A percentile compares a stretch with the other conserved stretches of the same genome.
Conservation (phyloP, 1,140 invertebrate species). For the Conus ventricosus region DNA sequence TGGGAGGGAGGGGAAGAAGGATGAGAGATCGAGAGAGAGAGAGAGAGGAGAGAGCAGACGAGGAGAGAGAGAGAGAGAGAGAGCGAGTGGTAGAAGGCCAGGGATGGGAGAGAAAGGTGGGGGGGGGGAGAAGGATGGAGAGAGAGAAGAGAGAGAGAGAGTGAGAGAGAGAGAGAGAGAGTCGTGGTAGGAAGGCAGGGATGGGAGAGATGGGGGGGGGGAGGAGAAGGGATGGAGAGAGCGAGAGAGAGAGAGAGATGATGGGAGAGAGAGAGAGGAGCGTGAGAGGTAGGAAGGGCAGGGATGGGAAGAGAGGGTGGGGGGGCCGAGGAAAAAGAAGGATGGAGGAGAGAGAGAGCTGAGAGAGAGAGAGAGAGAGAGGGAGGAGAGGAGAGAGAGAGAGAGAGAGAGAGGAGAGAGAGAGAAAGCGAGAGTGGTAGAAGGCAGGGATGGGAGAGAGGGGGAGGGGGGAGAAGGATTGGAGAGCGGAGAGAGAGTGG, state of each 20-base stretch:
- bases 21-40: background rate
- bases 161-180: background rate
- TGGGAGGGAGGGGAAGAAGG: too few species aligned
- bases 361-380: background rate
- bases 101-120: constrained; percentile 25
- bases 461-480: too few species aligned
- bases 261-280: too few species aligned
- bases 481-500: background rate
- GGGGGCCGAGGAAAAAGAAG: background rate
- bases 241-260: too few species aligned
- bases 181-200: background rate
- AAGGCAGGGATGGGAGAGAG: too few species aligned
- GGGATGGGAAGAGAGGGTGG: constrained; percentile 28
- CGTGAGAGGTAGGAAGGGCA: too few species aligned
- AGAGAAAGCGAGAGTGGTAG: background rate
- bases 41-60: background rate
- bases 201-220: background rate
- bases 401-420: too few species aligned
- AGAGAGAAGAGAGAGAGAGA: background rate
- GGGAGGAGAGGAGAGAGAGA: too few species aligned
- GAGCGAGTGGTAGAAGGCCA: too few species aligned
- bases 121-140: background rate
- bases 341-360: background rate
- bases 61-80: too few species aligned
- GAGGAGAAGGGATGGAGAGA: background rate